phyloP scores from a whole-genome alignment of 2,113 vertebrate genomes.

The Grammomys surdaster region DNA sequence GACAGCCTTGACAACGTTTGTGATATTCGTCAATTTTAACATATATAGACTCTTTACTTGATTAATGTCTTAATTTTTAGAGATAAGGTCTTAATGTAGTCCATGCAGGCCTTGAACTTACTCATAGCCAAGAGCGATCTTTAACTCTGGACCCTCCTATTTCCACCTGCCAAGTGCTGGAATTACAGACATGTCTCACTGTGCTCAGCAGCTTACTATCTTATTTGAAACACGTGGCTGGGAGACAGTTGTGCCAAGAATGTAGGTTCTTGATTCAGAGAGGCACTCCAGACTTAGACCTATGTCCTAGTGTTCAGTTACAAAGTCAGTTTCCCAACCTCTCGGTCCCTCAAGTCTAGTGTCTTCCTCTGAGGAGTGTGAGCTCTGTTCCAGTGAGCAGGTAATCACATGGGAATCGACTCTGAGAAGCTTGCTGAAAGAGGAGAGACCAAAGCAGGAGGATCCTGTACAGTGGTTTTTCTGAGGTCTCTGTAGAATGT shows the following conservation, averaged over 20 bases:
- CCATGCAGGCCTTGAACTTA: not conserved
- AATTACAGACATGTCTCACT: not conserved
- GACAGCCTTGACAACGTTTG: not conserved
- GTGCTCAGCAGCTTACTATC: not conserved
- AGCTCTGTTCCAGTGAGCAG: not conserved
- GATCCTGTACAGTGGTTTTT: not conserved
- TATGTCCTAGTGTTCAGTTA: not conserved
- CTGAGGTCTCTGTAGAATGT: not conserved
- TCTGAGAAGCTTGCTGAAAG: not conserved
- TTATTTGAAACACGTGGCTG: slow-evolving; percentile 49
- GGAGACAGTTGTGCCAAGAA: slow-evolving; percentile 9
- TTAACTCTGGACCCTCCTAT: not conserved
- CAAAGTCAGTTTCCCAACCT: not conserved
- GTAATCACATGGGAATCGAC: not conserved
- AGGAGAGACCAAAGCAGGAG: not conserved
- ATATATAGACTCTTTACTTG: not conserved
- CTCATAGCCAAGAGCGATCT: not conserved
- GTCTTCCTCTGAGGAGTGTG: not conserved
- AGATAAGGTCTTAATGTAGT: not conserved
- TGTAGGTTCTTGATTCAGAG: slow-evolving; percentile 1
- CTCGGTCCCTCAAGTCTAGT: not conserved
- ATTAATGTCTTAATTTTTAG: not conserved
- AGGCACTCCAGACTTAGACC: not conserved
- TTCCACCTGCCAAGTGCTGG: not conserved
- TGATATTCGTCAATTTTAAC: not conserved